These are phyloP conservation scores for Ellobius talpinus DNA, from an alignment of 2,113 vertebrate genomes.

Conservation along the genomic window DNA sequence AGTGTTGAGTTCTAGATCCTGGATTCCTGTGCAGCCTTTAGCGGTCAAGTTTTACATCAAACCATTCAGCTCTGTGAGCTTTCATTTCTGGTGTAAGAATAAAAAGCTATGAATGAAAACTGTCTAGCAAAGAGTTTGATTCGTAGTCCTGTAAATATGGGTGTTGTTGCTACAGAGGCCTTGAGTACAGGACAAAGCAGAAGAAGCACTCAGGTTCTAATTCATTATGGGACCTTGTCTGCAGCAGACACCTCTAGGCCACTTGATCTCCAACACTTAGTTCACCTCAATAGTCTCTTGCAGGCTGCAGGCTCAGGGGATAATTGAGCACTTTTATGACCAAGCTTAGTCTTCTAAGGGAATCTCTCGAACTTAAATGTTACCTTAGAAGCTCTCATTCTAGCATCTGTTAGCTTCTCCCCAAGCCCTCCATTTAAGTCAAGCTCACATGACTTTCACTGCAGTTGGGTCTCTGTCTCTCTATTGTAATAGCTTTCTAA, in stretches of 20 bases:
- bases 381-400: neutral
- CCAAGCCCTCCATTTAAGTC: neutral
- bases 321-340: neutral
- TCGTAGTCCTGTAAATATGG: neutral
- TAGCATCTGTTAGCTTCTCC: neutral
- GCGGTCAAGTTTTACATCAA: neutral
- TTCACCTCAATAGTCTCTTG: neutral
- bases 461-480: neutral
- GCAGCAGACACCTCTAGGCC: neutral
- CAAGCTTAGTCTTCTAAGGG: neutral
- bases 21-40: neutral
- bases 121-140: neutral
- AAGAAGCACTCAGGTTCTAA: neutral
- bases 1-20: neutral
- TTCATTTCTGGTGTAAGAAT: neutral
- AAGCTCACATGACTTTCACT: neutral
- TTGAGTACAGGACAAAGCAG: neutral
- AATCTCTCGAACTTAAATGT: neutral
- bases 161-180: neutral
- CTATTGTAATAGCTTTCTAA: neutral
- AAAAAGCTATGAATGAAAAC: conserved; percentile 30
- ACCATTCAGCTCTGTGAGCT: neutral
- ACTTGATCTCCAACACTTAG: neutral
- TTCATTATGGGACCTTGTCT: neutral
- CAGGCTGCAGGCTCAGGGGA: neutral